Conservation (phyloP, 2,797 vertebrate genomes). For the Hemibagrus guttatus region DNA sequence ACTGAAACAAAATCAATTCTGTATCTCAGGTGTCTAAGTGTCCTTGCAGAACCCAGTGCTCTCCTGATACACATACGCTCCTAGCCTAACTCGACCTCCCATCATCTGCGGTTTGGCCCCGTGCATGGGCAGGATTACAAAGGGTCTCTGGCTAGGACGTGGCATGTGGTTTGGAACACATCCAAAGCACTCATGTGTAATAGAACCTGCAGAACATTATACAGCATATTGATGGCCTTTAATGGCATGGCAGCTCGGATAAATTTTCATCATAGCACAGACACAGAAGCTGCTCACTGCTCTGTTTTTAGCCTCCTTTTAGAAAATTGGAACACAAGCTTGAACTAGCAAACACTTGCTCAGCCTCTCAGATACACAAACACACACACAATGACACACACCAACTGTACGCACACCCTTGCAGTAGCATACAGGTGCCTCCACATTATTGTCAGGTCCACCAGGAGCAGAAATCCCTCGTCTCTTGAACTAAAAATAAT, state of each 20-base stretch:
- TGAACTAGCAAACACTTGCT: slow-evolving; percentile 11
- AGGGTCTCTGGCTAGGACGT: slow-evolving; percentile 25
- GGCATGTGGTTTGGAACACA: slow-evolving; percentile 34
- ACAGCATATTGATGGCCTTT: slow-evolving; percentile 6
- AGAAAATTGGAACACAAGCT: slow-evolving; percentile 34
- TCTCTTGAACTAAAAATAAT: slow-evolving; percentile 70
- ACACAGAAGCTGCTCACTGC: neutral
- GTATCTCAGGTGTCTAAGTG: slow-evolving; percentile 53
- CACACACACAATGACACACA: slow-evolving; percentile 6
- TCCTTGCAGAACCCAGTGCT: slow-evolving; percentile 35
- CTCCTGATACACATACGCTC: neutral
- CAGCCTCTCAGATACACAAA: neutral
- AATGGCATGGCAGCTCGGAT: slow-evolving; percentile 11
- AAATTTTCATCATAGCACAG: neutral
- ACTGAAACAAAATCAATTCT: slow-evolving; percentile 59
- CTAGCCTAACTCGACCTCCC: slow-evolving; percentile 22
- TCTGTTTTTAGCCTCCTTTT: neutral
- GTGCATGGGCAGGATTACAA: slow-evolving; percentile 42
- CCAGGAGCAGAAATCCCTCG: slow-evolving; percentile 59
- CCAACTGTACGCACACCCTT: neutral
- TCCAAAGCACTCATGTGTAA: slow-evolving; percentile 31
- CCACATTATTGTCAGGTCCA: slow-evolving; percentile 64
- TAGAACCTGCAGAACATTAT: slow-evolving; percentile 27
- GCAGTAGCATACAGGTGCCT: slow-evolving; percentile 58
- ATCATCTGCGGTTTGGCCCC: slow-evolving; percentile 44